phyloP scores from a whole-genome alignment of 2,797 vertebrate genomes.

The Myotis planiceps region DNA sequence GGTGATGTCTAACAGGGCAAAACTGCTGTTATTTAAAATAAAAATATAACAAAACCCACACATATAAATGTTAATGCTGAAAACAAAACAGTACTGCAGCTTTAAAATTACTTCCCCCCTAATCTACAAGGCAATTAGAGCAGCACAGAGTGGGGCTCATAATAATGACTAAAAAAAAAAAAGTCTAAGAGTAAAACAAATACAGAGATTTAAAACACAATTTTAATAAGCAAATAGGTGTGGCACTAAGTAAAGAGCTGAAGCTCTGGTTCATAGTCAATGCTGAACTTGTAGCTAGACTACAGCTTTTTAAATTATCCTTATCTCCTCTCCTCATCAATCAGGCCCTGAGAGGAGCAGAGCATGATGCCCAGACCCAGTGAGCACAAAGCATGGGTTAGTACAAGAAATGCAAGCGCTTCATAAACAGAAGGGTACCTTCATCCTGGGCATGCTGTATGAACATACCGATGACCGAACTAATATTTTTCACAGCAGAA shows the following conservation, averaged over 20 bases:
- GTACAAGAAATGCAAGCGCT: background rate
- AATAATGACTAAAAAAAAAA: background rate
- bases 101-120: too few relatives aligned
- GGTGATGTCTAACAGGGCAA: too few relatives aligned
- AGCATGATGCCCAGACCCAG: fast-evolving
- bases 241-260: background rate
- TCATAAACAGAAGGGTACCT: conserved; percentile 88
- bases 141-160: background rate
- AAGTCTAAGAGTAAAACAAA: background rate
- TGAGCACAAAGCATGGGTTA: fast-evolving
- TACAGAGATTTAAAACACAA: background rate
- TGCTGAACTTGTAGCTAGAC: background rate
- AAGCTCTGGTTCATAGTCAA: background rate
- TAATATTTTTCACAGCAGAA: conserved; percentile 91
- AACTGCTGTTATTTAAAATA: background rate
- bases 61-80: background rate
- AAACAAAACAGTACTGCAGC: too few relatives aligned
- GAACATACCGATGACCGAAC: conserved; percentile 93
- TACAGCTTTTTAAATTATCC: background rate
- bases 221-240: background rate
- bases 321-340: fast-evolving
- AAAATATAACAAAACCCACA: background rate
- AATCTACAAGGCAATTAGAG: background rate
- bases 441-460: conserved; percentile 92
- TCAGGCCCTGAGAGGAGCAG: too few relatives aligned